Base-by-base conservation (phyloP, 2,888 invertebrate species). In the Sesia apiformis region DNA sequence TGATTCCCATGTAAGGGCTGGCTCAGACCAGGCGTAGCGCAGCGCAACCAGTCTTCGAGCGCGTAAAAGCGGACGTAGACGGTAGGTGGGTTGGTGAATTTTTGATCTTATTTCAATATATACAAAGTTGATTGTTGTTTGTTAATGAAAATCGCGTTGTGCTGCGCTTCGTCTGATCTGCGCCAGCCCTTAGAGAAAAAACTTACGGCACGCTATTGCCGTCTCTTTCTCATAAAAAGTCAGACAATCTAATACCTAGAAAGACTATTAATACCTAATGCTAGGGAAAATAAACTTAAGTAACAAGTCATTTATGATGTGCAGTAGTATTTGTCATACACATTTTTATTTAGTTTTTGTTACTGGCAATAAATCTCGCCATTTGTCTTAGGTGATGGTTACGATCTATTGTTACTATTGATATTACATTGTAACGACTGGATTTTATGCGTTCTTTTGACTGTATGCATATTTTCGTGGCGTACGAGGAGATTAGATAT, bases 351-450 rank as follows among this genome's bases (percentile, higher is more conserved):
- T 39, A 50, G 57, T 78, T 78, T 78, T 78, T 78, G 70, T 72
- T 63, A 67, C 56, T 64, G 65, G 62, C 66, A 75, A 81, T 84
- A 84, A 84, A 84, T 84, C 80, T 75, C 72, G 63, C 71, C 73
- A 84, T 85, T 85, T 81, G 84, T 84, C 78, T 78, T 66, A 76
- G 72, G 80, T 77, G 82, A 68, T 76, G 68, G 74, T 80, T 78
- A 85, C 75, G 72, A 68, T 57, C 77, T 70, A 85, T 87, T 85
- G 85, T 85, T 71, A 69, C 46, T 23, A 46, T 46, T 60, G 59
- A 58, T 60, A 55, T 49, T 49, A 41, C 43, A 46, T 39, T 53
- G 46, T n/a, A 52, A n/a, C 41, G 40, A 40, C 5, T 52, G 38
- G 40, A 40, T 49, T 54, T 51, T 39, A 46, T 46, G 8, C 43